phyloP scores from a whole-genome alignment of 2,113 vertebrate species.

The Pseudopipra pipra region DNA sequence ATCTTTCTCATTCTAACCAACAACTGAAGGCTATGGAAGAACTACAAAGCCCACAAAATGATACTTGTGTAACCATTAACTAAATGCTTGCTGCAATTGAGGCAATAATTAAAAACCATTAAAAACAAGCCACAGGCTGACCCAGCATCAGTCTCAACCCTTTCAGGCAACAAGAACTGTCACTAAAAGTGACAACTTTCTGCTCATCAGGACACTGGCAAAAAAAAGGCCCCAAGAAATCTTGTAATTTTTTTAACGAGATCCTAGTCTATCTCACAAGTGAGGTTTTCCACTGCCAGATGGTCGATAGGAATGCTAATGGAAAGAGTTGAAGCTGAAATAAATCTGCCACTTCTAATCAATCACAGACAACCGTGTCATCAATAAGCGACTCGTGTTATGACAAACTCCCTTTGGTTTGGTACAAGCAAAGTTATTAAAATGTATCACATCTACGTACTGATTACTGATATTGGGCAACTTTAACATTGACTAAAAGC shows the following conservation, averaged over 20 bases:
- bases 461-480: neutral
- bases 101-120: slow-evolving; percentile 24
- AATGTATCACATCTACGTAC: neutral
- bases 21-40: neutral
- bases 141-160: neutral
- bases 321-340: slow-evolving; percentile 71
- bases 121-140: slow-evolving; percentile 30
- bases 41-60: neutral
- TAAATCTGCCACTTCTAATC: slow-evolving; percentile 77
- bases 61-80: neutral
- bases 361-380: slow-evolving; percentile 64
- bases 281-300: slow-evolving; percentile 64
- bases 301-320: slow-evolving; percentile 71
- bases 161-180: slow-evolving; percentile 14
- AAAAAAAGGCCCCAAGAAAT: slow-evolving; percentile 48
- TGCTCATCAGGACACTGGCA: slow-evolving; percentile 27
- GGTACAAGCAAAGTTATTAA: slow-evolving; percentile 13
- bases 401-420: slow-evolving; percentile 46
- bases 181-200: slow-evolving; percentile 51
- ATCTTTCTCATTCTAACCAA: neutral
- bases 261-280: slow-evolving; percentile 36
- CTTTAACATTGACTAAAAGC: neutral
- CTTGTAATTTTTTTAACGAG: slow-evolving; percentile 39
- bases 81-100: neutral
- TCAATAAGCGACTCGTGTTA: slow-evolving; percentile 43